A percentile compares a stretch with the other conserved stretches of the same genome.
phyloP scores from a whole-genome alignment of 37 sponge, comb jelly and placozoan genomes.

The Eunapius fragilis region DNA sequence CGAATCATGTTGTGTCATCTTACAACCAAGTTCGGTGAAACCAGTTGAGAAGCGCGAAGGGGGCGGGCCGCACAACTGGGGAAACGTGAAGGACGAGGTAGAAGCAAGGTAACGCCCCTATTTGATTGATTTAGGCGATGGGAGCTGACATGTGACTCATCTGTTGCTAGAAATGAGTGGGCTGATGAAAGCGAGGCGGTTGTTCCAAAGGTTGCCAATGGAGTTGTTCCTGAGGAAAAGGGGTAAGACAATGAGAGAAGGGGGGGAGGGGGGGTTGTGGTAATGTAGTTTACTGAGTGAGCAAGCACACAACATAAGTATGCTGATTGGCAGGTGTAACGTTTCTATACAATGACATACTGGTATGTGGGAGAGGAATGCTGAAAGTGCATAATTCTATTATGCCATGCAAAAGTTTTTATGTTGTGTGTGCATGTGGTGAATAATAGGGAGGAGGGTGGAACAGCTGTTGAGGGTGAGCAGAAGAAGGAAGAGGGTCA shows the following conservation, averaged over 20 bases:
- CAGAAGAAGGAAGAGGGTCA: conserved; percentile 13
- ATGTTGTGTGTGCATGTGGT: neutral
- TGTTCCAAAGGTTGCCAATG: conserved; percentile 19
- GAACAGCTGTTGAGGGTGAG: neutral
- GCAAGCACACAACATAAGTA: too few relatives aligned
- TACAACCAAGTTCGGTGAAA: conserved; percentile 59
- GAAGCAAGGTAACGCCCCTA: conserved; percentile 22
- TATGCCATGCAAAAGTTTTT: neutral
- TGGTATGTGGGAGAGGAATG: too few relatives aligned
- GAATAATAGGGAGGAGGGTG: neutral
- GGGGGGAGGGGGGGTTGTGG: neutral
- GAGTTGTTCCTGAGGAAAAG: conserved; percentile 5
- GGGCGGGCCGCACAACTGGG: conserved; percentile 93
- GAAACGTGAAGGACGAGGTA: conserved; percentile 63
- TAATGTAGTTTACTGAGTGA: neutral
- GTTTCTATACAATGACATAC: too few relatives aligned
- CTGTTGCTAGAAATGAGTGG: conserved; percentile 60
- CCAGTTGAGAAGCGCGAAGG: conserved; percentile 86
- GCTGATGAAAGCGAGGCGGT: conserved; percentile 24
- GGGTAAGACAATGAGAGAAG: neutral
- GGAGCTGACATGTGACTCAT: too few relatives aligned
- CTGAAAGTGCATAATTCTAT: too few relatives aligned
- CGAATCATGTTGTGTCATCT: neutral
- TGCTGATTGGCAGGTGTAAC: too few relatives aligned
- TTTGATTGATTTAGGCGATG: too few relatives aligned